phyloP scores from a whole-genome alignment of 2,888 invertebrate species.

The Trichacis sp. region DNA sequence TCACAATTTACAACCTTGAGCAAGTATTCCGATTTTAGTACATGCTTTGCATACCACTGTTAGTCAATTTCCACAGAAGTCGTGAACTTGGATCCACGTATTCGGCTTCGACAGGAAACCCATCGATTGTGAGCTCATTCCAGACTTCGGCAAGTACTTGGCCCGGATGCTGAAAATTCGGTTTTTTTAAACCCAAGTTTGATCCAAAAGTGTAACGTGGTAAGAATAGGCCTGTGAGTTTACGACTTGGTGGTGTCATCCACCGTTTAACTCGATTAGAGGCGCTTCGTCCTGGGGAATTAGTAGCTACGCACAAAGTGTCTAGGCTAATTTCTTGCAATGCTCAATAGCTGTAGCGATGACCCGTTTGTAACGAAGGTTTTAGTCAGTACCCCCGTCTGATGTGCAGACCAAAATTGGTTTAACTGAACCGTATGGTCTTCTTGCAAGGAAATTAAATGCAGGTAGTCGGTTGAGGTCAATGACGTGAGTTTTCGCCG shows the following conservation, averaged over 20 bases:
- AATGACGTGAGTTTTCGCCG: no score
- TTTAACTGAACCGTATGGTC: no score
- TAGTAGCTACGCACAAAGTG: conserved; percentile 54
- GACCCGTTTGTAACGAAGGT: no score
- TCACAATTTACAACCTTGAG: conserved; percentile 35
- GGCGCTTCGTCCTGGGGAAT: conserved; percentile 54
- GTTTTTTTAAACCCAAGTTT: conserved; percentile 55
- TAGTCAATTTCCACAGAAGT: conserved; percentile 28
- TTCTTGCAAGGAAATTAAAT: no score
- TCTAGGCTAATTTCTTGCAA: conserved; percentile 47
- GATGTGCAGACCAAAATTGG: no score
- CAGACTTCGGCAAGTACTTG: conserved; percentile 55
- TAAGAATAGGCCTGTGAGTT: conserved; percentile 53
- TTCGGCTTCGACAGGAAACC: conserved; percentile 27
- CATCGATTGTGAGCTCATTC: conserved; percentile 50
- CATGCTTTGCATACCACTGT: conserved; percentile 46
- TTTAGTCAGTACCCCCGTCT: no score
- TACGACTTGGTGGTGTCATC: conserved; percentile 58
- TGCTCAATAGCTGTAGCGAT: conserved; percentile 27
- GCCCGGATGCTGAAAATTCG: conserved; percentile 58
- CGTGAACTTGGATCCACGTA: conserved; percentile 13
- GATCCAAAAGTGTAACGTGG: conserved; percentile 54
- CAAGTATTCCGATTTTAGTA: conserved; percentile 49
- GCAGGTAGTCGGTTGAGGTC: no score
- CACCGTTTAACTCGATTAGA: no score